These are phyloP conservation scores for Salticus scenicus DNA, from an alignment of 2,888 invertebrate species.

Conservation along the genomic window DNA sequence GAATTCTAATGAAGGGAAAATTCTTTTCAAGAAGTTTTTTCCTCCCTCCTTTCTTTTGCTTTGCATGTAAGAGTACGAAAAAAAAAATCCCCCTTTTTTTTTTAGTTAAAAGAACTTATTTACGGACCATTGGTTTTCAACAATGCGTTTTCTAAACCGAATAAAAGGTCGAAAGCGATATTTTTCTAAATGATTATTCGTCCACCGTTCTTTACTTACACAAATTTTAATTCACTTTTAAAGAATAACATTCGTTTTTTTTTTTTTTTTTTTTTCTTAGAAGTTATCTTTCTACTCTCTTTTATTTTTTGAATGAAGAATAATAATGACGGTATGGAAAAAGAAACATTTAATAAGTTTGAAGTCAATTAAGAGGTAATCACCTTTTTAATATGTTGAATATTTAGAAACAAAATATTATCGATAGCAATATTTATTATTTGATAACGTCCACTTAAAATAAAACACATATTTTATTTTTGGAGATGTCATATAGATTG, in stretches of 20 bases:
- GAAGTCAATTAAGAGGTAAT: too few relatives aligned
- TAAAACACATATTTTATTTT: too few relatives aligned
- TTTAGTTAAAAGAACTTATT: slow-evolving; percentile 42
- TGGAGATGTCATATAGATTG: too few relatives aligned
- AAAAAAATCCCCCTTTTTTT: slow-evolving; percentile 32
- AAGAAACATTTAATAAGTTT: too few relatives aligned
- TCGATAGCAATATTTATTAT: too few relatives aligned
- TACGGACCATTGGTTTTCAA: slow-evolving; percentile 31
- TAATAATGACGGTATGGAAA: too few relatives aligned
- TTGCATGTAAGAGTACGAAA: neutral
- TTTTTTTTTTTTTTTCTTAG: too few relatives aligned
- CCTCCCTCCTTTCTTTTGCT: slow-evolving; percentile 11
- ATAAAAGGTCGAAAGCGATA: slow-evolving; percentile 19
- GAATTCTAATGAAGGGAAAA: slow-evolving; percentile 62
- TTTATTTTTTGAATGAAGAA: too few relatives aligned
- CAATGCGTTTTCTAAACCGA: slow-evolving; percentile 21
- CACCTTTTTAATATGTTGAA: too few relatives aligned
- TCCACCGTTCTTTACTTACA: neutral
- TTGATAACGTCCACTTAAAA: too few relatives aligned
- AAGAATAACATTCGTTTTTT: neutral
- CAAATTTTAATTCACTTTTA: neutral
- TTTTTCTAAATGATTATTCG: slow-evolving; percentile 16
- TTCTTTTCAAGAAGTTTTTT: slow-evolving; percentile 56
- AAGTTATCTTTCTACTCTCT: too few relatives aligned
- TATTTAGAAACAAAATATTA: too few relatives aligned